Evolutionary conservation across 2,113 vertebrate species (phyloP).

Genomic region (Hippoglossus stenolepis): DNA sequence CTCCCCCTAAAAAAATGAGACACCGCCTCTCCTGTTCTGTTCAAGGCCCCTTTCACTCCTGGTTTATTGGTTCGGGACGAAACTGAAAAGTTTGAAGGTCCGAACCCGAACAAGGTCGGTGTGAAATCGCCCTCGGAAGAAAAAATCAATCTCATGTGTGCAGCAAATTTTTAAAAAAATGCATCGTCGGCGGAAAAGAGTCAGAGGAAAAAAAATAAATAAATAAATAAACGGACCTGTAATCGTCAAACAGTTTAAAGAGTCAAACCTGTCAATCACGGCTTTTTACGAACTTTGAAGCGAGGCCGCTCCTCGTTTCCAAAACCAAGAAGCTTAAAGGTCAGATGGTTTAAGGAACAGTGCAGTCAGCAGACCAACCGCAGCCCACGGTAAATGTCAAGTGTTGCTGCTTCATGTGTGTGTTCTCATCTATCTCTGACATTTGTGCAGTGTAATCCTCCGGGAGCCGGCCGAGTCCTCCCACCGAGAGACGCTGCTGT

Average conservation of each 20-base stretch:
- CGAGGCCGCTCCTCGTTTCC: conserved; percentile 3
- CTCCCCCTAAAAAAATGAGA: too few species aligned
- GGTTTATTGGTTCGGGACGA: too few species aligned
- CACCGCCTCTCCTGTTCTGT: too few species aligned
- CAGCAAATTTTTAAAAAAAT: not conserved
- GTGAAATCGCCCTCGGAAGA: too few species aligned
- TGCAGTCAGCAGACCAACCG: conserved; percentile 54
- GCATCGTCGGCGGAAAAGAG: not conserved
- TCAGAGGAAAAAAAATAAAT: not conserved
- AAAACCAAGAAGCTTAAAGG: conserved; percentile 62
- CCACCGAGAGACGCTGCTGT: conserved; percentile 23
- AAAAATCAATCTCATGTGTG: too few species aligned
- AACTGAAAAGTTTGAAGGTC: too few species aligned
- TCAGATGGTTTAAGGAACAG: conserved; percentile 59
- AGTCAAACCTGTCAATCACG: conserved; percentile 40
- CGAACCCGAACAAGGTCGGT: too few species aligned
- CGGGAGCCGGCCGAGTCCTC: conserved; percentile 42
- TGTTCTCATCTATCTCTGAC: conserved; percentile 65
- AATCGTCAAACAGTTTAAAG: not conserved
- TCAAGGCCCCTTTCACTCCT: too few species aligned
- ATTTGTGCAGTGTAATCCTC: conserved; percentile 71
- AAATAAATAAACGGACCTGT: not conserved
- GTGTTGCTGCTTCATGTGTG: conserved; percentile 68
- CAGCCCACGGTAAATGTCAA: conserved; percentile 73
- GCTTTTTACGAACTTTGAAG: conserved; percentile 11